These are phyloP conservation scores for Tor tambroides DNA, from an alignment of 2,113 vertebrate genomes.

Conservation along the genomic window DNA sequence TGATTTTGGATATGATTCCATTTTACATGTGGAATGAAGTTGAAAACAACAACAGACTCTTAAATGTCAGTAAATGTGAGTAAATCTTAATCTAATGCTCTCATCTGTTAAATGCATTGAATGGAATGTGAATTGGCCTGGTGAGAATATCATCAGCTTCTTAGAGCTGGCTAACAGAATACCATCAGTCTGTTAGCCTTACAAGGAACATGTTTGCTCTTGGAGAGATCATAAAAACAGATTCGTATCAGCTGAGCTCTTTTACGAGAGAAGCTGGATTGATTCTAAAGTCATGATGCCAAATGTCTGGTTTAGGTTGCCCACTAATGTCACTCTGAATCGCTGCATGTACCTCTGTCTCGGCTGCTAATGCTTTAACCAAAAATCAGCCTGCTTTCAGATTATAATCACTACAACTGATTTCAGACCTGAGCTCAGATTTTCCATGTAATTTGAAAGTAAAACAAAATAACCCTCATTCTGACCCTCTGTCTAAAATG, in stretches of 20 bases:
- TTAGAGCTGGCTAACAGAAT: neutral
- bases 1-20: neutral
- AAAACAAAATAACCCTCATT: neutral
- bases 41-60: neutral
- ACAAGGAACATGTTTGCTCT: constrained; percentile 65
- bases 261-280: constrained; percentile 52
- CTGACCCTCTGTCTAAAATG: no score
- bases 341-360: neutral
- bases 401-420: neutral
- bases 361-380: constrained; percentile 11
- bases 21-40: neutral
- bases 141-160: neutral
- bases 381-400: neutral
- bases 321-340: constrained; percentile 13
- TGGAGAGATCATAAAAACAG: neutral
- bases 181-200: constrained; percentile 25
- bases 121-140: neutral
- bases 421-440: neutral
- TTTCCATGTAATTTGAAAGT: constrained; percentile 5
- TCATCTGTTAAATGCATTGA: neutral
- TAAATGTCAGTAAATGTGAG: neutral
- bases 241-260: constrained; percentile 57
- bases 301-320: constrained; percentile 42
- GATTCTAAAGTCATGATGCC: constrained; percentile 43
- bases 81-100: neutral